These are phyloP conservation scores for Carassius auratus DNA, from an alignment of 2,113 vertebrate species.

Conservation along the genomic window DNA sequence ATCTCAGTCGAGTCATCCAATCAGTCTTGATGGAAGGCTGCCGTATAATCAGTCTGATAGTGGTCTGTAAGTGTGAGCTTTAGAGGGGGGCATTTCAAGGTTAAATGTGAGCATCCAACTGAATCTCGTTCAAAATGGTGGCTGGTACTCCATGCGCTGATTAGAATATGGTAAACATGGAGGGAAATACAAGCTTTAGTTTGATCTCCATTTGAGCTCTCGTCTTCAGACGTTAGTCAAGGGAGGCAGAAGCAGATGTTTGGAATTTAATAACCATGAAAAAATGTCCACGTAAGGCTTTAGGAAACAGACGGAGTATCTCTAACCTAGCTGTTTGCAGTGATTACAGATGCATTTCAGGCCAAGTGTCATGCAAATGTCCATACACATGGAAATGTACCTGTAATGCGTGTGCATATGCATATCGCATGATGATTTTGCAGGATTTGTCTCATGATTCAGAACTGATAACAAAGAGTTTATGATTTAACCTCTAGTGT, in stretches of 20 bases:
- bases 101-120: constrained; percentile 6
- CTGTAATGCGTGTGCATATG: constrained; percentile 33
- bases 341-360: constrained; percentile 54
- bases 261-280: constrained; percentile 70
- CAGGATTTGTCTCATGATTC: not conserved
- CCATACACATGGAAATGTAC: constrained; percentile 27
- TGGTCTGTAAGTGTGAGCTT: constrained; percentile 16
- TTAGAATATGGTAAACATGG: constrained; percentile 57
- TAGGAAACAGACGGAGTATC: constrained; percentile 56
- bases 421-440: constrained; percentile 12
- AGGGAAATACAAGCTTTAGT: constrained; percentile 60
- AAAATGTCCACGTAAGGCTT: constrained; percentile 62
- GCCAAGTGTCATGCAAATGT: constrained; percentile 40
- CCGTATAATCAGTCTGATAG: constrained; percentile 27
- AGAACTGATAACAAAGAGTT: not conserved
- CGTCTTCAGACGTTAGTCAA: constrained; percentile 61
- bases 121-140: constrained; percentile 65
- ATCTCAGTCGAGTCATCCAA: constrained; percentile 31
- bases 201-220: constrained; percentile 73
- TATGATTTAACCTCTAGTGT: not conserved
- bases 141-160: constrained; percentile 24
- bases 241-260: constrained; percentile 68
- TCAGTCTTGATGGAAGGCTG: constrained; percentile 33
- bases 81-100: constrained; percentile 33
- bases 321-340: constrained; percentile 44